Base-by-base conservation (phyloP, 2,797 vertebrate genomes). In the Acanthurus leucopareius region DNA sequence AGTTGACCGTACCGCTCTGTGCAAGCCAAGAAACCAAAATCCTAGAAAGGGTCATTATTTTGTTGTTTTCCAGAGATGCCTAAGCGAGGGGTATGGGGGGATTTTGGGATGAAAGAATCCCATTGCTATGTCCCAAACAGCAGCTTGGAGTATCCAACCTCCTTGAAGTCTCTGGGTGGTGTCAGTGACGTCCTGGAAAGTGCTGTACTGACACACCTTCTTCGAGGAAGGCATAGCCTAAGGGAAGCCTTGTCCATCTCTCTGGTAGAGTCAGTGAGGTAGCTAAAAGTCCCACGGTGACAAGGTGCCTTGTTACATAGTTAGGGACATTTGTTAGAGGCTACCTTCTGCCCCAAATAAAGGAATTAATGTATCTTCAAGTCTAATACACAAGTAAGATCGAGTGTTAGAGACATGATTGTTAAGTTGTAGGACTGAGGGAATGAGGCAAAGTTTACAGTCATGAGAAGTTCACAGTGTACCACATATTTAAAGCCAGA, bases 31-130 rank as follows among this genome's bases (percentile, higher is more conserved):
- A 17, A 69, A 22, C 32, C 40, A 71, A 67, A 40, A 19, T 48
- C 9, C 8, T 45, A 10, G 42, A 54, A 4, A 7, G 48, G n/a
- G n/a, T 20, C 51, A 66, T 10, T 42, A 20, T 38, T 62, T 40
- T 42, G 45, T 54, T 19, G 17, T 28, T 56, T 75, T 8, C 40
- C 42, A 69, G 28, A 49, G 11, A 44, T 44, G 13, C 20, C 15
- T 16, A n/a, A 3, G 25, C 69, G 35, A 25, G 15, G 57, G 19
- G 22, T 38, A 61, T 53, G 3, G 5, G 40, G n/a, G 20, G 17
- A 60, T 64, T 65, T 73, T n/a, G 32, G 32, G 59, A 73, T 73
- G 35, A 63, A 17, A 45, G 10, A 60, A 25, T 45, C 9, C 49
- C 47, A n/a, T 22, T 17, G 20, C 49, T 58, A 14, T 64, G 45